Conservation (phyloP, 2,113 vertebrate species). For the Numida meleagris region DNA sequence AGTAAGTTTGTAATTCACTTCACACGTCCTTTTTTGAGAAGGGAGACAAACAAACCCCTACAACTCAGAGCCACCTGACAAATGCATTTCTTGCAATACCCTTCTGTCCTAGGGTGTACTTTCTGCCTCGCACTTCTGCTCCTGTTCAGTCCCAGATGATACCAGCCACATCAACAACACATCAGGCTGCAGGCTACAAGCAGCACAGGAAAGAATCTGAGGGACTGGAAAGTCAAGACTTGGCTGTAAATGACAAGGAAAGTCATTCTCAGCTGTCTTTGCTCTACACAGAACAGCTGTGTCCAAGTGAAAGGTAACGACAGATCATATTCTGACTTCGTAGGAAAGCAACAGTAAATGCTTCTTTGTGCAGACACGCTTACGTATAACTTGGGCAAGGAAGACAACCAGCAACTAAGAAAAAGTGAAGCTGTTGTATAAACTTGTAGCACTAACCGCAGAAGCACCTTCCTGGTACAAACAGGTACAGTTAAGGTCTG, state of each 20-base stretch:
- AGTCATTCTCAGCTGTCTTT: constrained; percentile 16
- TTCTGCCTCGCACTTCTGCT: not conserved
- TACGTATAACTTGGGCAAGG: not conserved
- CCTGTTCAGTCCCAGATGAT: not conserved
- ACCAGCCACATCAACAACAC: not conserved
- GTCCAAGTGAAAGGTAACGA: not conserved
- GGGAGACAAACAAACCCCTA: not conserved
- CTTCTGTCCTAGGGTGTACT: not conserved
- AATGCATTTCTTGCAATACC: not conserved
- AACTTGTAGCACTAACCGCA: not conserved
- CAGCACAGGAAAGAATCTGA: not conserved
- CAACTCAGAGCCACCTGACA: not conserved
- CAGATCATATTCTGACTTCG: not conserved
- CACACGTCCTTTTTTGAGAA: not conserved
- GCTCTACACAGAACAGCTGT: not conserved
- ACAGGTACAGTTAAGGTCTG: constrained; percentile 5
- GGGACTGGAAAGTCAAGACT: constrained; percentile 29
- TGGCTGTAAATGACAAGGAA: not conserved
- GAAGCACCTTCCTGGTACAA: constrained; percentile 5
- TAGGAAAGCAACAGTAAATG: constrained; percentile 34
- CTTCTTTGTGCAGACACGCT: not conserved
- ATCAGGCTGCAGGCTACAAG: not conserved
- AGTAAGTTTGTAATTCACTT: not conserved
- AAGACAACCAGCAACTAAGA: not conserved
- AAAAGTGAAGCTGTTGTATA: constrained; percentile 8